These are phyloP conservation scores for Lochmaea crataegi DNA, from an alignment of 2,888 invertebrate species.

Conservation along the genomic window DNA sequence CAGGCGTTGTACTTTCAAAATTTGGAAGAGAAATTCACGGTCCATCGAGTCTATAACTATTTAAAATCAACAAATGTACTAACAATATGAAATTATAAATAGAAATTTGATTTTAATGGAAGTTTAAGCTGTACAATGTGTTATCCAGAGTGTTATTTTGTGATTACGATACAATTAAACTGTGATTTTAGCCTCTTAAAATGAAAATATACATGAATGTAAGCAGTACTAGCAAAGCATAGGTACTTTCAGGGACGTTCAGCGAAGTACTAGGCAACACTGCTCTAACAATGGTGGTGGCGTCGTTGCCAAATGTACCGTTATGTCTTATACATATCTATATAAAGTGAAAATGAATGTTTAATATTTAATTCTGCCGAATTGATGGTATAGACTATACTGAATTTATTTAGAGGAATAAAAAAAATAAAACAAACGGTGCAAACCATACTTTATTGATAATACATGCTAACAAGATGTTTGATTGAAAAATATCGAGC, in stretches of 20 bases:
- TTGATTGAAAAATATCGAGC: conserved; percentile 38
- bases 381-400: conserved; percentile 9
- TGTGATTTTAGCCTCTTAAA: not conserved
- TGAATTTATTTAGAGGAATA: conserved; percentile 23
- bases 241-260: not conserved
- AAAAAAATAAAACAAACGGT: conserved; percentile 47
- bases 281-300: no score
- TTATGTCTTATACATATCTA: no score
- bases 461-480: conserved; percentile 52
- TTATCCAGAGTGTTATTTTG: not conserved
- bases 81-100: no score
- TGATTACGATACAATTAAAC: not conserved
- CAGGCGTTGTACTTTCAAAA: no score
- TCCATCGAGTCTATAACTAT: no score
- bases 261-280: not conserved
- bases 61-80: no score
- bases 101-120: no score
- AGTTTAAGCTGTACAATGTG: not conserved
- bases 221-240: not conserved
- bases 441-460: conserved; percentile 52
- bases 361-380: conserved; percentile 9
- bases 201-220: not conserved
- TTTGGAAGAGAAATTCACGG: no score
- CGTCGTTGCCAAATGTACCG: no score
- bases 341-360: not conserved